Evolutionary conservation across 1,140 invertebrate genomes (phyloP).

Genomic region (Brachionus rotundiformis): DNA sequence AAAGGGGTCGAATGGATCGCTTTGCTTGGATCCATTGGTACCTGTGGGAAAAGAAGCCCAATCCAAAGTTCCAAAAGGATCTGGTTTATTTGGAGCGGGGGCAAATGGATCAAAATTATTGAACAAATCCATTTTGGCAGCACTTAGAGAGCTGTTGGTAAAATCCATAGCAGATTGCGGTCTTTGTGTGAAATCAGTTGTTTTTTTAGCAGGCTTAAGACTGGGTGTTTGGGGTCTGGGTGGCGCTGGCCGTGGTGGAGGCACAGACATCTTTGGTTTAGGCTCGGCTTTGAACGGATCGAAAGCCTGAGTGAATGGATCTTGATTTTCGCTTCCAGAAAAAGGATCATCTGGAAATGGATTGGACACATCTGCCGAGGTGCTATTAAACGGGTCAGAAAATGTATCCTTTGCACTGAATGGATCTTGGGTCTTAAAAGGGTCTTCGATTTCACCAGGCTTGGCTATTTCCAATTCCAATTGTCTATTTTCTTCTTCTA

Average conservation of each 20-base stretch:
- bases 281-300: slow-evolving; percentile 20
- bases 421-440: background rate
- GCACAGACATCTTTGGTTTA: background rate
- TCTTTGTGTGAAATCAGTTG: slow-evolving; percentile 2
- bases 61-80: slow-evolving; percentile 31
- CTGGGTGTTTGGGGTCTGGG: slow-evolving; percentile 49
- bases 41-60: background rate
- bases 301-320: slow-evolving; percentile 27
- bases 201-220: slow-evolving; percentile 40
- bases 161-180: slow-evolving; percentile 47
- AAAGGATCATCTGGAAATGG: slow-evolving; percentile 49
- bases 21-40: slow-evolving; percentile 6
- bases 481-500: background rate
- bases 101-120: slow-evolving; percentile 42
- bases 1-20: slow-evolving; percentile 48
- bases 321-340: background rate
- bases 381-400: slow-evolving; percentile 21
- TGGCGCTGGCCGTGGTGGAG: slow-evolving; percentile 29
- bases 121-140: slow-evolving; percentile 35
- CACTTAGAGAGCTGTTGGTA: background rate
- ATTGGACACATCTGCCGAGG: background rate
- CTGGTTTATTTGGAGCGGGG: slow-evolving; percentile 2
- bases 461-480: background rate
- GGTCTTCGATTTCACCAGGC: background rate
- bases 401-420: background rate